Evolutionary conservation across 2,888 invertebrate genomes (phyloP).

Genomic region (Serripes groenlandicus): DNA sequence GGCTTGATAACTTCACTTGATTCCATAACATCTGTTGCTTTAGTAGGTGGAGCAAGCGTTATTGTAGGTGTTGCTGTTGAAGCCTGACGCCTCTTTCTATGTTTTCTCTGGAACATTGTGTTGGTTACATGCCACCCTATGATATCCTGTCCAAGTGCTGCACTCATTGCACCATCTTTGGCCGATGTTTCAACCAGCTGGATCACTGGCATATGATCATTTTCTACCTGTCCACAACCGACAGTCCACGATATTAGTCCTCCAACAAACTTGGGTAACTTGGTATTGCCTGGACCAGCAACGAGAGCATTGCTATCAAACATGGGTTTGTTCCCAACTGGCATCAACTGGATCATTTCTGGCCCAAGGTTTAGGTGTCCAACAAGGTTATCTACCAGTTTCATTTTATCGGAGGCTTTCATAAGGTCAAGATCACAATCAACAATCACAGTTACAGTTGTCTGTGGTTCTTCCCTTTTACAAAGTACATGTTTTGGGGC

Average conservation of each 20-base stretch:
- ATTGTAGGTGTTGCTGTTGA: conserved; percentile 79
- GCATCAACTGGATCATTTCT: conserved; percentile 80
- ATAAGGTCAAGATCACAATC: conserved; percentile 90
- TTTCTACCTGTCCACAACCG: conserved; percentile 92
- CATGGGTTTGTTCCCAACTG: conserved; percentile 79
- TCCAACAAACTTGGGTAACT: conserved; percentile 74
- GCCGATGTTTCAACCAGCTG: conserved; percentile 91
- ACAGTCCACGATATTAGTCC: conserved; percentile 88
- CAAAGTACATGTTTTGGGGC: conserved; percentile 80
- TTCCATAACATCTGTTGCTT: conserved; percentile 74
- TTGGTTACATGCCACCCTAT: conserved; percentile 91
- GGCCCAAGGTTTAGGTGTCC: conserved; percentile 78
- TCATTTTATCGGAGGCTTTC: conserved; percentile 89
- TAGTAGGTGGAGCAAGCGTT: conserved; percentile 80
- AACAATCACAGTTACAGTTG: conserved; percentile 90
- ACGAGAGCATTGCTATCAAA: conserved; percentile 84
- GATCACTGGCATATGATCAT: conserved; percentile 90
- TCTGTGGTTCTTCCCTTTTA: conserved; percentile 87
- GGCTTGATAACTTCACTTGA: conserved; percentile 82
- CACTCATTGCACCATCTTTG: conserved; percentile 91
- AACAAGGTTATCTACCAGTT: conserved; percentile 79
- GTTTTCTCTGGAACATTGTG: conserved; percentile 84
- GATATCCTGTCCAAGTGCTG: conserved; percentile 90
- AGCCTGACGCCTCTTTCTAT: conserved; percentile 85
- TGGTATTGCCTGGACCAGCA: conserved; percentile 82